phyloP scores from a whole-genome alignment of 2,888 invertebrate genomes.

The Xylophagus ater region DNA sequence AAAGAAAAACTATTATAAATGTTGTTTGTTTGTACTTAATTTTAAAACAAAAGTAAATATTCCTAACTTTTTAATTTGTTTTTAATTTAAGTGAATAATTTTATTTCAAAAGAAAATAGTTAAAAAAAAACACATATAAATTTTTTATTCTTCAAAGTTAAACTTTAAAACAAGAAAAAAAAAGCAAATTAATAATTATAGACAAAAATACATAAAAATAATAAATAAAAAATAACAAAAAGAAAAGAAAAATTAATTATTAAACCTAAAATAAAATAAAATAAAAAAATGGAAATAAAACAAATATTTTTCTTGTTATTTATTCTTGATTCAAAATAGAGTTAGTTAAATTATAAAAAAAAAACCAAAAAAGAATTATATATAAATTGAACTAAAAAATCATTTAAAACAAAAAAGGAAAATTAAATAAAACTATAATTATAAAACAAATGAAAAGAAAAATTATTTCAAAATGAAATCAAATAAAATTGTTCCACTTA shows the following conservation, averaged over 20 bases:
- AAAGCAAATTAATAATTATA: neutral
- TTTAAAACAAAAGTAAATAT: too few relatives aligned
- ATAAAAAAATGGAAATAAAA: neutral
- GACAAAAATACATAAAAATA: neutral
- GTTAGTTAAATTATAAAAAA: neutral
- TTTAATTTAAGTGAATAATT: too few relatives aligned
- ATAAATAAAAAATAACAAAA: neutral
- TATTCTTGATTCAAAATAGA: conserved; percentile 1
- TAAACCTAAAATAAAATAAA: neutral
- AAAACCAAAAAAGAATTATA: neutral
- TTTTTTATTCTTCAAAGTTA: too few relatives aligned
- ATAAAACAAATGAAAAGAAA: neutral
- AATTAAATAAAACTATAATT: neutral
- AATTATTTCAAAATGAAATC: neutral
- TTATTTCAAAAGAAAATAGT: too few relatives aligned
- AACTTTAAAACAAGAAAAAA: neutral
- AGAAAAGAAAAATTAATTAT: neutral
- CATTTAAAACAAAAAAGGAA: neutral
- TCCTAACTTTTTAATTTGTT: too few relatives aligned
- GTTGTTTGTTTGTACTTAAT: too few relatives aligned
- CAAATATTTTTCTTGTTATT: conserved; percentile 9
- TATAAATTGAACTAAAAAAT: neutral
- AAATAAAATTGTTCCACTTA: conserved; percentile 8
- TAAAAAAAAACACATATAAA: too few relatives aligned
- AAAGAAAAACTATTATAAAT: too few relatives aligned